phyloP scores from a whole-genome alignment of 2,888 invertebrate genomes.

The Portevinia maculata region DNA sequence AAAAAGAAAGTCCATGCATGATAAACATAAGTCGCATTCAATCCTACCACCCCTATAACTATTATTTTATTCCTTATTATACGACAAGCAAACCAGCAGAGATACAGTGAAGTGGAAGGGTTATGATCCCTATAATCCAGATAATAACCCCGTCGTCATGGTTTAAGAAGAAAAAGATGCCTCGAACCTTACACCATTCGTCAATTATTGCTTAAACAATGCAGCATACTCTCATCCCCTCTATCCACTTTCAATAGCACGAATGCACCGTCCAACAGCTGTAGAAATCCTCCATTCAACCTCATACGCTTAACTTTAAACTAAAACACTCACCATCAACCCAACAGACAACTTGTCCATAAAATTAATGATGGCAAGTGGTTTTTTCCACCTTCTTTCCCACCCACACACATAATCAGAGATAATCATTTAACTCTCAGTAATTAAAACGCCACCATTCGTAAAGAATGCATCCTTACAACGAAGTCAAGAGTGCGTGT shows the following conservation, averaged over 20 bases:
- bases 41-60: no score
- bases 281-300: background rate
- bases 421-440: slow-evolving; percentile 72
- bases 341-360: slow-evolving; percentile 49
- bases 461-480: slow-evolving; percentile 59
- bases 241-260: background rate
- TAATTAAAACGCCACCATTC: slow-evolving; percentile 74
- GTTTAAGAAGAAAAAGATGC: no score
- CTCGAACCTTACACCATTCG: no score
- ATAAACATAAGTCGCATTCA: no score
- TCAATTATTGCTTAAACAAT: background rate
- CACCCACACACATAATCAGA: slow-evolving; percentile 28
- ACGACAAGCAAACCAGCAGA: no score
- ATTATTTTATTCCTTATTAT: no score
- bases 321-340: slow-evolving; percentile 29
- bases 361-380: slow-evolving; percentile 72
- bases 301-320: slow-evolving; percentile 31
- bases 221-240: background rate
- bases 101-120: no score
- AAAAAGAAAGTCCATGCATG: no score
- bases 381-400: slow-evolving; percentile 10
- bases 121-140: no score
- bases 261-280: slow-evolving; percentile 2
- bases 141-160: no score
- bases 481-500: slow-evolving; percentile 70